Base-by-base conservation (phyloP, 2,797 vertebrate species). In the Sebastes jordani region DNA sequence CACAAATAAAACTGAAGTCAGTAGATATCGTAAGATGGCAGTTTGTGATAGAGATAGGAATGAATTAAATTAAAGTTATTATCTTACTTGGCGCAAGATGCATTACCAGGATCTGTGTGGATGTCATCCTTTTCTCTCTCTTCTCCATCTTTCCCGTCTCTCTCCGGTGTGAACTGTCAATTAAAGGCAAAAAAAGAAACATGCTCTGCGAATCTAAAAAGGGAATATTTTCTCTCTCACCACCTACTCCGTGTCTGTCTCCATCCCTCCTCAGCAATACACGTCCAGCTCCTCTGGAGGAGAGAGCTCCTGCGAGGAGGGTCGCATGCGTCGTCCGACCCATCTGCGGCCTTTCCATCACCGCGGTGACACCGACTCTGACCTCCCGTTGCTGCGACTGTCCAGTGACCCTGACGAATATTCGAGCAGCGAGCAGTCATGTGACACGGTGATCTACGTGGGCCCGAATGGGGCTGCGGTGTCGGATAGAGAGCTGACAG, bases 201-300 rank as follows among this genome's bases (percentile, higher is more conserved):
- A 3, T 18, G 18, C 56, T 84, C 59, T 64, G 32, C 42, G 74
- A 52, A 67, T 76, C 80, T 69, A 74, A 84, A 89, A 87, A 79
- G 30, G 32, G 63, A 76, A 78, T 54, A 8, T 66, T 67, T 64
- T 72, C 71, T 82, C 42, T 75, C 83, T 79, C 75, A 65, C 61
- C 23, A 2, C 63, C 52, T 25, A 38, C 64, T 80, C 42, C 67
- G 66, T 52, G 13, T 18, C 58, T 34, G n/a, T 66, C 58, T 76
- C 30, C 25, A 11, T 78, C 52, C 66, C 42, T 80, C 34, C n/a
- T 38, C 86, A 96, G 92, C 96, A 99, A 96, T 99, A 99, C 87
- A 99, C 99, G 0, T 99, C 99, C 0, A 99, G 98, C 90, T 99
- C 99, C 81, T 99, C 98, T 5, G 99, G 99, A 66, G 99, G 99